Evolutionary conservation across 1,140 invertebrate genomes (phyloP), one percentile per base, ranked within the genome.

Genomic region (Drosophila elegans): DNA sequence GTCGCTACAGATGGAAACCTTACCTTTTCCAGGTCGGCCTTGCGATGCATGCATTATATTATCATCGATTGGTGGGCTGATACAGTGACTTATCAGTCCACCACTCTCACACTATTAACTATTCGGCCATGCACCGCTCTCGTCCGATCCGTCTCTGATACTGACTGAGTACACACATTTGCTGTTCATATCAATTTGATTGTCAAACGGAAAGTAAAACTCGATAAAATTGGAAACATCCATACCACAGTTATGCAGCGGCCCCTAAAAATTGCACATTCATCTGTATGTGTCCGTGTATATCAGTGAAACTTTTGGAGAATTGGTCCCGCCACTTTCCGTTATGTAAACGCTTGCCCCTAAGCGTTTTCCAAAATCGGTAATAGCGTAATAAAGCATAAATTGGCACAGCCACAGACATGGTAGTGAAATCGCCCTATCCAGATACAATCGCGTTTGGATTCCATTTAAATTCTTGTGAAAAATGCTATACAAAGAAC

Each of bases 21-120:
- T 62, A 72, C 6, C 42, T 82, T 49, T 45, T 83, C 11, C 79
- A 79, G 83, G 83, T 86, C 73, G 74, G 54, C n/a, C 12, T 9
- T 21, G 6, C 6, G 7, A 2, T 10, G 38, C 36, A 13, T 9
- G 34, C 57, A 52, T 52, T 44, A 38, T 71, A 21, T 46, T 25
- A 25, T 46, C 10, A 25, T 25, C 25, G 21, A 25, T 25, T 46
- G 66, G n/a, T 32, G 25, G 2, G 4, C 4, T 42, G 56, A 73
- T 59, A 60, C 16, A 53, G 32, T 59, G 7, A 1, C 2, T 10
- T 21, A 21, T 21, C 16, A 21, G 16, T 21, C 16, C 16, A 21
- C 16, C 16, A 21, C 16, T 21, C 16, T 21, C 16, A 21, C 16
- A 21, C 16, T 21, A 21, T 21, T 21, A 21, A 21, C 16, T 21